Percentiles rank a stretch among this genome's conserved stretches.
phyloP scores from a whole-genome alignment of 2,797 vertebrate species.

The Orientallactaga sibirica region DNA sequence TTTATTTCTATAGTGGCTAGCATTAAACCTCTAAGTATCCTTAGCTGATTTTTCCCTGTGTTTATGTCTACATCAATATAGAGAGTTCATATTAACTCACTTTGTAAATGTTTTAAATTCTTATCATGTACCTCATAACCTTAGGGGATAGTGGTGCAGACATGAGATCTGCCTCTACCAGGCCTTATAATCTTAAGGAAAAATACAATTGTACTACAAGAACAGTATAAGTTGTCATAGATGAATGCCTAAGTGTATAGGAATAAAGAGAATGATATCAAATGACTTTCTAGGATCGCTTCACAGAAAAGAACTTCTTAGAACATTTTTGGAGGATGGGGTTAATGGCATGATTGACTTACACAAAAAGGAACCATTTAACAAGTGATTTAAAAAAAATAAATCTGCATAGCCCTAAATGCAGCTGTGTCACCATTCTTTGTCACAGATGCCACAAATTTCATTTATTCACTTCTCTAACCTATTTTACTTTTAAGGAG shows the following conservation, averaged over 20 bases:
- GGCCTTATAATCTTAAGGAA: conserved; percentile 47
- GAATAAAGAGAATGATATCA: conserved; percentile 32
- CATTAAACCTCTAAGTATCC: neutral
- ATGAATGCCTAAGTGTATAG: neutral
- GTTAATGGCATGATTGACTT: conserved; percentile 41
- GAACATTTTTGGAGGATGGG: conserved; percentile 36
- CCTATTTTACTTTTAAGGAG: neutral
- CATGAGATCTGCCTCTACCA: neutral
- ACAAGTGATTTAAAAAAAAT: neutral
- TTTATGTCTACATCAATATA: conserved; percentile 10
- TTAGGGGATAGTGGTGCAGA: neutral
- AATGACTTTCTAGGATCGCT: conserved; percentile 1
- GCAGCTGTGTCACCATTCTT: neutral
- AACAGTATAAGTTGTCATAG: neutral
- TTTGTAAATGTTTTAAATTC: neutral
- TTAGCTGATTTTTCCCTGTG: neutral
- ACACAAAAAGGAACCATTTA: conserved; percentile 52
- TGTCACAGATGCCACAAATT: neutral
- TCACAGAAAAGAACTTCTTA: conserved; percentile 3
- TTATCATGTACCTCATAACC: neutral
- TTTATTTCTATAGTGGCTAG: conserved; percentile 41
- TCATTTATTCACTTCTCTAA: neutral
- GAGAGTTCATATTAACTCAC: conserved; percentile 17
- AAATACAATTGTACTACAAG: neutral
- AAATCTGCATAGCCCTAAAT: neutral